Base-by-base conservation (phyloP, 92 coral and sea anemone genomes). In the Chrysogorgia sp. region DNA sequence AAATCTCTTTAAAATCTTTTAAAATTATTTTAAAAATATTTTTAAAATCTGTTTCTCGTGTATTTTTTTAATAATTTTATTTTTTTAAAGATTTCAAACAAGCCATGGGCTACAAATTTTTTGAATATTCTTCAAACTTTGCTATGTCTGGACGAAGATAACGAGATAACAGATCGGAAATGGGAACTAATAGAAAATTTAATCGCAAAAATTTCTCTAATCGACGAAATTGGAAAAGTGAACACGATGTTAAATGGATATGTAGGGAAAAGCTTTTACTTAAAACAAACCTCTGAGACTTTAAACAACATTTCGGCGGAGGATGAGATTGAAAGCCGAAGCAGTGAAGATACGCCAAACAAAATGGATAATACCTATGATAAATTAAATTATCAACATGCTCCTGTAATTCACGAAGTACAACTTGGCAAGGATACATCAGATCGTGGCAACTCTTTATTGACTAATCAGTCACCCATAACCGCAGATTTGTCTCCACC, bases 171-270 rank as follows among this genome's bases (percentile, higher is more conserved):
- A 7, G 99, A 96, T 79, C 68, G 79, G 14, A 89, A 92, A 32
- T 96, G 99, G 99, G 96, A 96, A 4, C 85, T 83, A 32, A 89
- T 96, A 5, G 99, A 96, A 67, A 87, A 84, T 55, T 85, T 96
- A 31, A 93, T 96, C 6, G 87, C 81, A 66, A 90, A 90, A 58
- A 56, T 72, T 21, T 52, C 79, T 52, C 7, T 72, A 21, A 34
- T 32, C 2, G 65, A 72, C 40, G 79, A 72, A 49, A 20, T 53
- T 72, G 58, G 34, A 12, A 72, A 72, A 14, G 58, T 72, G 79
- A 72, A 72, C 26, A 72, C 37, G 79, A 72, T 72, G 19, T 58
- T 58, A 72, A 31, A 72, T 21, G 76, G 41, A 30, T 14, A 47
- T 20, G 9, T 47, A 47, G 76, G 55, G 8, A 26, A 26, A 41